A percentile compares a stretch with the other conserved stretches of the same genome.
These are phyloP conservation scores for Anastrepha ludens DNA, from an alignment of 1,140 invertebrate species.

Conservation along the genomic window DNA sequence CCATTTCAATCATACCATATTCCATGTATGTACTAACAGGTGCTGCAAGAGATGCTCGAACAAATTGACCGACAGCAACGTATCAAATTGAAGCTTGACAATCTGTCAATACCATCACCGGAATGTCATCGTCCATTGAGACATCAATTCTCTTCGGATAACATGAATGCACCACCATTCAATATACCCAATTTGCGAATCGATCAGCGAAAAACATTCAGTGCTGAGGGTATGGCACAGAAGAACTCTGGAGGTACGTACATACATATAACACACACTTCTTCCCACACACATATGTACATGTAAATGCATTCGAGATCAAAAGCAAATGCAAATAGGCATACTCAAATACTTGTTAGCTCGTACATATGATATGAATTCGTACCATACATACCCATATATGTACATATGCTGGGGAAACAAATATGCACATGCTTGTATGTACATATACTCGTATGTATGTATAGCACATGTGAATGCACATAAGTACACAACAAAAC, in stretches of 20 bases:
- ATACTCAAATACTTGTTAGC: neutral
- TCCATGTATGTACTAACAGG: conserved; percentile 66
- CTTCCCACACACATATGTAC: neutral
- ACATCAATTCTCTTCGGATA: conserved; percentile 90
- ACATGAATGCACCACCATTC: conserved; percentile 88
- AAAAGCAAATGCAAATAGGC: neutral
- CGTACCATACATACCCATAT: neutral
- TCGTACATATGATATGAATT: too few species aligned
- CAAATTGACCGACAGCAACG: conserved; percentile 92
- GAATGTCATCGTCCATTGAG: conserved; percentile 85
- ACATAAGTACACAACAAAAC: neutral
- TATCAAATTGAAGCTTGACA: conserved; percentile 88
- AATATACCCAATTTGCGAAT: conserved; percentile 90
- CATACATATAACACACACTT: neutral
- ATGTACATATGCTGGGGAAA: too few species aligned
- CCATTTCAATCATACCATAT: neutral
- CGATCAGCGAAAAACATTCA: conserved; percentile 89
- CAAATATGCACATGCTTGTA: neutral
- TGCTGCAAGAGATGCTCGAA: conserved; percentile 94
- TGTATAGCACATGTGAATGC: neutral
- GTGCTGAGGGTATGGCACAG: conserved; percentile 90
- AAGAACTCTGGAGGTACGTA: conserved; percentile 85
- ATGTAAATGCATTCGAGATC: neutral
- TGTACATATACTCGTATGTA: neutral
- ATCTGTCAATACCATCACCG: conserved; percentile 83